Evolutionary conservation across 2,113 vertebrate species (phyloP).

Genomic region (Crypturellus undulatus): DNA sequence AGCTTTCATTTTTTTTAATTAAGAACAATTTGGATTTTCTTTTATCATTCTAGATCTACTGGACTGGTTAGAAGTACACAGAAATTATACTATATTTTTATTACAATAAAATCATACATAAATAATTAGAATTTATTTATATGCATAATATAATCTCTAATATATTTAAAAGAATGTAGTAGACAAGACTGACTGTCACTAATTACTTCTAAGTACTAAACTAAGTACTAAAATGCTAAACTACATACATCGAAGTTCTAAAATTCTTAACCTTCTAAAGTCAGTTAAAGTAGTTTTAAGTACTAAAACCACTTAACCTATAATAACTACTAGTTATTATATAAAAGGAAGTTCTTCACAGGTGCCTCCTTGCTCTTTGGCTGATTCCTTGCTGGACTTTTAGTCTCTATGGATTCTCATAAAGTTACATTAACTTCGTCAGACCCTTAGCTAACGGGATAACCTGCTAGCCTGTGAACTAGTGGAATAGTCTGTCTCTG

Average conservation of each 20-base stretch:
- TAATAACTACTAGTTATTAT: not conserved
- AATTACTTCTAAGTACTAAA: no score
- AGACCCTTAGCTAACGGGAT: not conserved
- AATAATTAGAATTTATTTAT: not conserved
- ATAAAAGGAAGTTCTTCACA: not conserved
- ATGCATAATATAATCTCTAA: not conserved
- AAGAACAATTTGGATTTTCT: not conserved
- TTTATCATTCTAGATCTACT: not conserved
- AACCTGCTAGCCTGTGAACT: not conserved
- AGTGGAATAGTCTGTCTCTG: not conserved
- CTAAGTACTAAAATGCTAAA: no score
- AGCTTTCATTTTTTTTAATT: not conserved
- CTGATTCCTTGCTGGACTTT: not conserved
- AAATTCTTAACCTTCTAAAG: no score
- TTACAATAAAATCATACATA: not conserved
- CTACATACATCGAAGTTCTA: no score
- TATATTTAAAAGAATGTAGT: not conserved
- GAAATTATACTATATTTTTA: not conserved
- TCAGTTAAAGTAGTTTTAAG: no score
- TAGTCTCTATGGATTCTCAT: not conserved
- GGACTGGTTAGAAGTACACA: not conserved
- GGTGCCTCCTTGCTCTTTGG: not conserved
- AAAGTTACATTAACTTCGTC: not conserved
- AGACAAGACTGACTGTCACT: not conserved
- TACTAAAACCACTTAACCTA: not conserved